These are phyloP conservation scores for Pterostichus madidus DNA, from an alignment of 2,888 invertebrate genomes.

Conservation along the genomic window DNA sequence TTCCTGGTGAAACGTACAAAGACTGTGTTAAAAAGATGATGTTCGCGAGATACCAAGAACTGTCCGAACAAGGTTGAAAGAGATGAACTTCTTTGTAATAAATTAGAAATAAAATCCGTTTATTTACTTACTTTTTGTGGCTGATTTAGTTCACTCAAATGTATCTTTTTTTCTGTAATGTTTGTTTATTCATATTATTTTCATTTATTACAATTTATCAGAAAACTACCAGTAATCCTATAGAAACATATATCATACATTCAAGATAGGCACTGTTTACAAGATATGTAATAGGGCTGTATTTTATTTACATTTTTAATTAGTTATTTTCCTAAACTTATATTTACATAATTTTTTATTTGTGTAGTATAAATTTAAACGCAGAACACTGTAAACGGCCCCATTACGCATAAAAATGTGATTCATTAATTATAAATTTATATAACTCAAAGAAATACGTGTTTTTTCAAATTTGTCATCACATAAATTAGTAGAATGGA, in stretches of 20 bases:
- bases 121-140: too few relatives aligned
- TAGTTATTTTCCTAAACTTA: not conserved
- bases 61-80: slow-evolving; percentile 81
- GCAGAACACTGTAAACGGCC: not conserved
- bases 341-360: not conserved
- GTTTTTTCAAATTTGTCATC: slow-evolving; percentile 8
- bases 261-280: not conserved
- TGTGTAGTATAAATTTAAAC: not conserved
- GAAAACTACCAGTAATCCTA: too few relatives aligned
- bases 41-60: slow-evolving; percentile 92
- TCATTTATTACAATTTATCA: too few relatives aligned
- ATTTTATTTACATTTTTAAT: not conserved
- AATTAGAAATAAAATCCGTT: not conserved
- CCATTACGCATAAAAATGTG: slow-evolving; percentile 49
- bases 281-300: not conserved
- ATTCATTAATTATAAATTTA: slow-evolving; percentile 57
- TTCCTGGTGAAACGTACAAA: slow-evolving; percentile 92
- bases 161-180: too few relatives aligned
- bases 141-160: too few relatives aligned
- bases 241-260: too few relatives aligned
- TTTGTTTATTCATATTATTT: too few relatives aligned
- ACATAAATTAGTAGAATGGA: not conserved
- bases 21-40: slow-evolving; percentile 94
- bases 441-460: slow-evolving; percentile 21
- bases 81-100: not conserved